Base-by-base conservation (phyloP, 2,113 vertebrate species). In the Scytalopus superciliaris region DNA sequence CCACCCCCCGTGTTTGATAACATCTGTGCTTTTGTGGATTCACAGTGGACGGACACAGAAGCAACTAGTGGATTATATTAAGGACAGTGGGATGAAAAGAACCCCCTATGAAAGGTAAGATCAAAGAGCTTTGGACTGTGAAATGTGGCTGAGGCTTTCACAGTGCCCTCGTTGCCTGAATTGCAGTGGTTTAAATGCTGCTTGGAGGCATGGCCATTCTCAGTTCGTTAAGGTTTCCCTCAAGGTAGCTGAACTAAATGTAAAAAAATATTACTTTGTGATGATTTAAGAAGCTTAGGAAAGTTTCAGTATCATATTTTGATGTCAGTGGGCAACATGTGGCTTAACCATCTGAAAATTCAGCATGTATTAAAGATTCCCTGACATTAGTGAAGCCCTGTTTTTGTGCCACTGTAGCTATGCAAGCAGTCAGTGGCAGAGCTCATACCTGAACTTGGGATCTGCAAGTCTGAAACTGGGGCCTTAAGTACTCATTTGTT, bases 21-120 rank as follows among this genome's bases (percentile, higher is more conserved):
- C 13, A 2, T 82, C 76, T 79, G 40, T 91, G 6, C 81, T 92
- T 96, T 80, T 95, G 57, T 96, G 94, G 83, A 25, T 96, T 95
- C 89, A 64, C 97, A 99, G 99, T 96, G 99, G 99, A 9, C 97
- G 99, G 93, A 99, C 99, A 10, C 99, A 99, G 97, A 99, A 98
- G 94, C 99, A 99, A 7, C 98, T 99, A 37, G 99, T 99, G 74
- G 99, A 99, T 64, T 99, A 98, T 47, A 98, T 99, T 91, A 98
- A 97, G 96, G 99, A 99, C 40, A 99, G 98, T 37, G 98, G 98
- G 53, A 95, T 98, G 75, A 99, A 98, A 97, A 98, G 98, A 95
- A 98, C 97, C 2, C 98, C 99, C 0, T 99, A 99, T 84, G 99
- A 99, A 96, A 99, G 99, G 99, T 99, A 75, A 95, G 53, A 22